phyloP scores from a whole-genome alignment of 2,113 vertebrate species.

The Cinclus cinclus region DNA sequence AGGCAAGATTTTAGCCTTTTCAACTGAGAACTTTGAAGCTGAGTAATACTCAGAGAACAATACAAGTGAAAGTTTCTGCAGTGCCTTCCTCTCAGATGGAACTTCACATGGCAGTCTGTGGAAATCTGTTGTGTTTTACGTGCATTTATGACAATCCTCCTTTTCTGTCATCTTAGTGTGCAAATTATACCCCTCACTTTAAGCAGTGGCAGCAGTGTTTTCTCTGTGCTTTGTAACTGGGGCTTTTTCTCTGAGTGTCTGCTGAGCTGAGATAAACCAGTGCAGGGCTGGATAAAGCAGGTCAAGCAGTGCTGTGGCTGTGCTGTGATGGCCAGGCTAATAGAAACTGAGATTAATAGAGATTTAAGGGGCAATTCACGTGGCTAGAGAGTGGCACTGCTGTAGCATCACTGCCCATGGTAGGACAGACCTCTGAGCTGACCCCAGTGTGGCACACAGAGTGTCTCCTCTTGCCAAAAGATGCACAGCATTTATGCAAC shows the following conservation, averaged over 20 bases:
- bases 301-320: neutral
- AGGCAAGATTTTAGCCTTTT: neutral
- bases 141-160: neutral
- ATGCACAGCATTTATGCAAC: neutral
- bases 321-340: neutral
- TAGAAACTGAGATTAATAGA: too few species aligned
- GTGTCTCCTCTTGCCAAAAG: neutral
- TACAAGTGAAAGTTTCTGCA: neutral
- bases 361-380: neutral
- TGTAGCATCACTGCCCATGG: rapidly evolving
- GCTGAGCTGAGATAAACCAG: neutral
- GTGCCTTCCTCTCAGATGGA: neutral
- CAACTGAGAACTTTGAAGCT: neutral
- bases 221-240: neutral
- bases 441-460: rapidly evolving
- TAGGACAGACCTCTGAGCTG: neutral
- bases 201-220: neutral
- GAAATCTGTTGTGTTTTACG: neutral
- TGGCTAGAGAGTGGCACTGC: neutral
- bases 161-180: neutral
- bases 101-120: neutral
- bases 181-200: neutral
- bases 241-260: neutral
- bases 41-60: neutral
- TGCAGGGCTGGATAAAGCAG: neutral